phyloP scores from a whole-genome alignment of 2,888 invertebrate species.

The Dryococelus australis region DNA sequence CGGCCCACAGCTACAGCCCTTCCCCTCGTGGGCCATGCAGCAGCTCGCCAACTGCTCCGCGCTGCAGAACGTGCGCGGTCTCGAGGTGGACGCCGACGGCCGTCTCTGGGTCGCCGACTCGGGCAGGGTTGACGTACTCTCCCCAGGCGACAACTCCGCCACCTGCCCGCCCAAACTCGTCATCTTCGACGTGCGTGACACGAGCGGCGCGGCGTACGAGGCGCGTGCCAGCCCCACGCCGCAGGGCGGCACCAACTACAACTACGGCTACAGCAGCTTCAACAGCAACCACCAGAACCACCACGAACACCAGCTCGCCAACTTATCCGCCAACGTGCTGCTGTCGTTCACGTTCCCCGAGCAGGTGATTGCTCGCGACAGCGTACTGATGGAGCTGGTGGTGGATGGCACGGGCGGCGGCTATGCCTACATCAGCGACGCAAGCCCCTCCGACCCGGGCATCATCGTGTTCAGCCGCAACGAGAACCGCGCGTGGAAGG shows the following conservation, averaged over 20 bases:
- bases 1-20: constrained; percentile 76
- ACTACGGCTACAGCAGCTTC: constrained; percentile 1
- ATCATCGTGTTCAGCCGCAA: constrained; percentile 74
- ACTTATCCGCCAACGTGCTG: constrained; percentile 57
- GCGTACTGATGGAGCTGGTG: constrained; percentile 76
- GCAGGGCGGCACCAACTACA: neutral
- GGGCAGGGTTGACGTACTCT: constrained; percentile 70
- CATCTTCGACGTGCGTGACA: constrained; percentile 67
- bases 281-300: neutral
- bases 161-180: constrained; percentile 73
- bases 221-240: constrained; percentile 44
- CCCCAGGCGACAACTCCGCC: constrained; percentile 50
- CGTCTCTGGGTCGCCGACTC: constrained; percentile 75
- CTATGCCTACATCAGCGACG: constrained; percentile 46
- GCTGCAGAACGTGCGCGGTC: constrained; percentile 77
- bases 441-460: constrained; percentile 66
- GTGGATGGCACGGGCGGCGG: constrained; percentile 72
- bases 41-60: constrained; percentile 70
- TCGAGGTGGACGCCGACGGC: constrained; percentile 75
- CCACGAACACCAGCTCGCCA: neutral
- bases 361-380: constrained; percentile 65
- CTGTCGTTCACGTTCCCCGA: constrained; percentile 69
- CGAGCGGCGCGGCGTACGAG: constrained; percentile 43
- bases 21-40: constrained; percentile 76
- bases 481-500: constrained; percentile 73